Percentiles rank a stretch among this genome's conserved stretches.
These are phyloP conservation scores for Peromyscus californicus DNA, from an alignment of 2,113 vertebrate species.

Conservation along the genomic window DNA sequence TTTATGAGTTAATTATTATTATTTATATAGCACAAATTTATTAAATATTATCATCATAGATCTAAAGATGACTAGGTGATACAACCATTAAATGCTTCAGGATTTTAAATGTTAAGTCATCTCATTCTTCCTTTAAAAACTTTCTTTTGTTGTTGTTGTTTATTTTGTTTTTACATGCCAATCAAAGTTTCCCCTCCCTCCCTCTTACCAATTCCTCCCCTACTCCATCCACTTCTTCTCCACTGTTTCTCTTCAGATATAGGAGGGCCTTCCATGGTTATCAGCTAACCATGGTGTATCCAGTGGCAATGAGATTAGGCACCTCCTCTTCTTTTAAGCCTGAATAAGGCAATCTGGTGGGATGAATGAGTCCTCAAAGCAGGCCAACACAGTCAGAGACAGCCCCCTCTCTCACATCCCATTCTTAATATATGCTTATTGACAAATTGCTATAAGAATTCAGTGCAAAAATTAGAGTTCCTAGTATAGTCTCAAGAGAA, in stretches of 20 bases:
- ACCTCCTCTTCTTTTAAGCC: too few species aligned
- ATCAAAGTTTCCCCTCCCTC: not conserved
- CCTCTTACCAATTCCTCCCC: not conserved
- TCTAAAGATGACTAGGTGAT: slow-evolving; percentile 13
- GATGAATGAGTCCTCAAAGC: too few species aligned
- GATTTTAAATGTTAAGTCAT: slow-evolving; percentile 35
- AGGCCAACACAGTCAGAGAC: too few species aligned
- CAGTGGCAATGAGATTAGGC: too few species aligned
- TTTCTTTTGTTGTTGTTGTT: not conserved
- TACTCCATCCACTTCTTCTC: not conserved
- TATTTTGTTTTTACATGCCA: not conserved
- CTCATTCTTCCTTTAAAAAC: not conserved
- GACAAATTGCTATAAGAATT: slow-evolving; percentile 4
- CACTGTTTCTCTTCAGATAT: not conserved
- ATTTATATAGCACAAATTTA: not conserved
- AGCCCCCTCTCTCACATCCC: too few species aligned
- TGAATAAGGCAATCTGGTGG: too few species aligned
- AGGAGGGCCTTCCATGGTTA: not conserved
- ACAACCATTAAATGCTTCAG: not conserved
- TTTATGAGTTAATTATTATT: slow-evolving; percentile 27
- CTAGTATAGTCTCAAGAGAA: not conserved
- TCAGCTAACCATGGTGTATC: too few species aligned
- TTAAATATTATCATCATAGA: not conserved
- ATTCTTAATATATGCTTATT: not conserved
- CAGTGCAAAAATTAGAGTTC: not conserved